Percentiles rank a stretch among this genome's conserved stretches.
These are phyloP conservation scores for Maniola hyperantus DNA, from an alignment of 2,888 invertebrate species.

Conservation along the genomic window DNA sequence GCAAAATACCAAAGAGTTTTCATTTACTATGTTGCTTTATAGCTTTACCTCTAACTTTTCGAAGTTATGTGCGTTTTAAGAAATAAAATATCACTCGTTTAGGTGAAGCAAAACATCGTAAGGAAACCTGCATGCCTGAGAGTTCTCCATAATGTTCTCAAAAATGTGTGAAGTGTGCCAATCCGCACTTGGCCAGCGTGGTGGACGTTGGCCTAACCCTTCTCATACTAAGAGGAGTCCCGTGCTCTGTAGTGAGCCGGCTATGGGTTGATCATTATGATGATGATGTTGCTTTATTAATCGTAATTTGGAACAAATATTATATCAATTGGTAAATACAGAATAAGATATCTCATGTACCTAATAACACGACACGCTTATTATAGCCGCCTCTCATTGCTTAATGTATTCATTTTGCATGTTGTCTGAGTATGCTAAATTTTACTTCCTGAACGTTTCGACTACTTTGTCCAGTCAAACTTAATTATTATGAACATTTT, in stretches of 20 bases:
- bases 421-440: constrained; percentile 51
- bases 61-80: no score
- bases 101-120: no score
- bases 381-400: constrained; percentile 34
- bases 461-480: constrained; percentile 15
- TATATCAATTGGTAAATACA: constrained; percentile 8
- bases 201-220: no score
- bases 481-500: background rate
- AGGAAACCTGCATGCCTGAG: no score
- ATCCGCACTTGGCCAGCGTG: no score
- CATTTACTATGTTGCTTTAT: background rate
- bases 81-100: no score
- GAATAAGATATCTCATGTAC: constrained; percentile 40
- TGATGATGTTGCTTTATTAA: constrained; percentile 1
- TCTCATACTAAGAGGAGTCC: no score
- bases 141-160: no score
- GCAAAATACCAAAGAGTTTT: background rate
- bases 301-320: constrained; percentile 7
- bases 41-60: no score
- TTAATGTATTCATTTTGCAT: constrained; percentile 41
- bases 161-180: no score
- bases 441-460: constrained; percentile 54
- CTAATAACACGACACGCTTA: constrained; percentile 45
- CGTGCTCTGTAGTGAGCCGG: no score
- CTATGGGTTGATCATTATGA: no score